Percentiles rank a stretch among this genome's conserved stretches.
phyloP scores from a whole-genome alignment of 2,888 invertebrate species.

The Craniophora ligustri region DNA sequence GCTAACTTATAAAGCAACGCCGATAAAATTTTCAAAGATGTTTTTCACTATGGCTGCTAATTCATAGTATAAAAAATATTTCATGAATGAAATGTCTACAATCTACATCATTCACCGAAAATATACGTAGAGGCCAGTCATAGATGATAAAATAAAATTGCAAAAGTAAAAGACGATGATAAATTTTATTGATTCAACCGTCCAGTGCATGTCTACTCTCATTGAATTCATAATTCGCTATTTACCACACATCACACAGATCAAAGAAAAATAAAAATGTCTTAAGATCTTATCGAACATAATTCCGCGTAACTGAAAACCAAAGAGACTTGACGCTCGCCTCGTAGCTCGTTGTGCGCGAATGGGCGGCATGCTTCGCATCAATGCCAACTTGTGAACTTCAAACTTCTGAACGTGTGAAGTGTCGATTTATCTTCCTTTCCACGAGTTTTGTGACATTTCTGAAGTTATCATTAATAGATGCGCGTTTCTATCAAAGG shows the following conservation, averaged over 20 bases:
- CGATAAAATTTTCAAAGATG: too few species aligned
- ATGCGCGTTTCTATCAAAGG: conserved; percentile 51
- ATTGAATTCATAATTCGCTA: conserved; percentile 24
- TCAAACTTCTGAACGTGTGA: conserved; percentile 57
- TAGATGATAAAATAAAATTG: conserved; percentile 7
- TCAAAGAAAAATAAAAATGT: conserved; percentile 44
- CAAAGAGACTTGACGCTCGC: conserved; percentile 1
- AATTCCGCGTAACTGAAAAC: conserved; percentile 27
- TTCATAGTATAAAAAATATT: background rate
- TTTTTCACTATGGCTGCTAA: background rate
- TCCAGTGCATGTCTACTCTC: conserved; percentile 28
- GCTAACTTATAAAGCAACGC: too few species aligned
- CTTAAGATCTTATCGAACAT: conserved; percentile 38
- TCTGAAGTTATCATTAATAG: conserved; percentile 51
- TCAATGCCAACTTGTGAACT: conserved; percentile 58
- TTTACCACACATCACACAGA: conserved; percentile 40
- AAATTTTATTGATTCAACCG: conserved; percentile 35
- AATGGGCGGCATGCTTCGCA: conserved; percentile 46
- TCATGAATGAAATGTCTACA: background rate
- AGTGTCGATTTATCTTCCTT: conserved; percentile 58
- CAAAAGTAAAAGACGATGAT: conserved; percentile 13
- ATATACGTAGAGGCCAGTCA: background rate
- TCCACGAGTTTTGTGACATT: conserved; percentile 53
- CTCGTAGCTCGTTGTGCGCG: conserved; percentile 38
- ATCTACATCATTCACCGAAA: conserved; percentile 16